phyloP scores from a whole-genome alignment of 1,140 invertebrate genomes.

The Drusus annulatus region DNA sequence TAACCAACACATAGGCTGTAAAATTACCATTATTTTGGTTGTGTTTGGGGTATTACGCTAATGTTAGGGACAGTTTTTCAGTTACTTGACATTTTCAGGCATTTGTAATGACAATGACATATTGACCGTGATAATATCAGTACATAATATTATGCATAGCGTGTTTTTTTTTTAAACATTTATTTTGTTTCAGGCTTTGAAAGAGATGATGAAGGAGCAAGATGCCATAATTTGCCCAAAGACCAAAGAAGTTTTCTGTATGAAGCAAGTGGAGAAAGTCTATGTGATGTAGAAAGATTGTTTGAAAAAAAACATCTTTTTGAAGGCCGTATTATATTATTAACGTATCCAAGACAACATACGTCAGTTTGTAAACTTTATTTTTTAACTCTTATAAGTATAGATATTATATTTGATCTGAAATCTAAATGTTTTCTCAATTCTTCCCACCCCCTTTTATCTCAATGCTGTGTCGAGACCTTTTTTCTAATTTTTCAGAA shows the following conservation, averaged over 20 bases:
- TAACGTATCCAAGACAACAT: constrained; percentile 15
- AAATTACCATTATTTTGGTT: no score
- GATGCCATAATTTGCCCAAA: constrained; percentile 92
- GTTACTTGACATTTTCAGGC: no score
- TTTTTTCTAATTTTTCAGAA: neutral
- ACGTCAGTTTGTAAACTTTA: constrained; percentile 36
- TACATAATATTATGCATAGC: no score
- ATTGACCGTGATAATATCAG: no score
- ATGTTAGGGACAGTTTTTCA: no score
- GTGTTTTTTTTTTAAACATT: no score
- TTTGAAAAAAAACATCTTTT: constrained; percentile 6
- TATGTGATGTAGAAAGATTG: constrained; percentile 85
- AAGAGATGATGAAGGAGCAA: constrained; percentile 91
- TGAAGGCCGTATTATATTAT: constrained; percentile 20
- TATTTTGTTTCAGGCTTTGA: constrained; percentile 76
- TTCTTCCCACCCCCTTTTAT: neutral
- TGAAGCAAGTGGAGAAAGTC: constrained; percentile 94
- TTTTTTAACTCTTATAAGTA: constrained; percentile 31
- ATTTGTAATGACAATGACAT: no score
- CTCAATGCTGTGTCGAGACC: no score
- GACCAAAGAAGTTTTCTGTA: constrained; percentile 90
- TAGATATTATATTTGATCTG: constrained; percentile 33
- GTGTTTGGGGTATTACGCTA: no score
- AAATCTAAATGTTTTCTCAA: neutral
- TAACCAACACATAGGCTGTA: no score